These are phyloP conservation scores for rat (Rattus norvegicus) DNA, from an alignment of 2,113 vertebrate genomes.

Conservation along the genomic window GRCr8 NC_086031.1:84998001-84998500, in stretches of 20 bases:
- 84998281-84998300: background rate
- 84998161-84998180: background rate
- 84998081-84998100: fast-evolving
- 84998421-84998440: background rate
- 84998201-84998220: background rate
- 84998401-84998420: background rate
- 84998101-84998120: background rate
- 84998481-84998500: background rate
- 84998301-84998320: background rate
- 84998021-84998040: background rate
- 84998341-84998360: no score
- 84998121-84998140: background rate
- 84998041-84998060: no score
- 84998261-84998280: background rate
- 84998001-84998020: no score
- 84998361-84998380: no score
- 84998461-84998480: background rate
- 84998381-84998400: background rate
- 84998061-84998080: fast-evolving
- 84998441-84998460: background rate
- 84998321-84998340: no score
- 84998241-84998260: no score
- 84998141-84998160: background rate
- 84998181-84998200: background rate
- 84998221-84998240: background rate